Percentiles rank a stretch among this genome's conserved stretches.
These are phyloP conservation scores for Caretta caretta DNA, from an alignment of 2,113 vertebrate species.

Conservation along the genomic window DNA sequence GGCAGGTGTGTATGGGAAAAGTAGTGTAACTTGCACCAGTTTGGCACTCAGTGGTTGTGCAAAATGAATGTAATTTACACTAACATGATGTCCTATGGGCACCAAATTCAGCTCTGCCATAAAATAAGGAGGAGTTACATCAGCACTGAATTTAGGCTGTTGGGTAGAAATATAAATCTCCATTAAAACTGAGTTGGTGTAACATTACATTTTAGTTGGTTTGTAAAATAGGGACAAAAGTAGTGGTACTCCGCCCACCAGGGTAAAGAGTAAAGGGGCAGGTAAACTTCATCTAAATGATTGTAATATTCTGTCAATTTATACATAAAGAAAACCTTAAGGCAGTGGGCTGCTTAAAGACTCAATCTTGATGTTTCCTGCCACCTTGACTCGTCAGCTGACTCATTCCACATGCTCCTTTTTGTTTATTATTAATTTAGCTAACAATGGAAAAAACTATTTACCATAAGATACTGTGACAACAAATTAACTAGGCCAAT, in stretches of 20 bases:
- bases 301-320: conserved; percentile 17
- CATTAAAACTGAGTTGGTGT: not conserved
- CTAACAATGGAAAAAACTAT: conserved; percentile 59
- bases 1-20: not conserved
- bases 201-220: not conserved
- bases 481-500: conserved; percentile 63
- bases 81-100: not conserved
- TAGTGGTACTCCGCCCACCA: not conserved
- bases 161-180: conserved; percentile 7
- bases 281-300: conserved; percentile 8
- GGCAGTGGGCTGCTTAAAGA: not conserved
- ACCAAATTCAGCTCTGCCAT: not conserved
- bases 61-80: not conserved
- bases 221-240: conserved; percentile 8
- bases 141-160: not conserved
- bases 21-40: not conserved
- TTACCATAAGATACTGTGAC: conserved; percentile 61
- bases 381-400: conserved; percentile 67
- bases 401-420: conserved; percentile 65
- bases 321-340: conserved; percentile 17
- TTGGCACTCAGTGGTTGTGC: not conserved
- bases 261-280: not conserved
- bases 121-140: not conserved
- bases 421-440: conserved; percentile 65
- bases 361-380: conserved; percentile 56